Evolutionary conservation across 2,113 vertebrate genomes (phyloP).

Genomic region (Burhinus oedicnemus): DNA sequence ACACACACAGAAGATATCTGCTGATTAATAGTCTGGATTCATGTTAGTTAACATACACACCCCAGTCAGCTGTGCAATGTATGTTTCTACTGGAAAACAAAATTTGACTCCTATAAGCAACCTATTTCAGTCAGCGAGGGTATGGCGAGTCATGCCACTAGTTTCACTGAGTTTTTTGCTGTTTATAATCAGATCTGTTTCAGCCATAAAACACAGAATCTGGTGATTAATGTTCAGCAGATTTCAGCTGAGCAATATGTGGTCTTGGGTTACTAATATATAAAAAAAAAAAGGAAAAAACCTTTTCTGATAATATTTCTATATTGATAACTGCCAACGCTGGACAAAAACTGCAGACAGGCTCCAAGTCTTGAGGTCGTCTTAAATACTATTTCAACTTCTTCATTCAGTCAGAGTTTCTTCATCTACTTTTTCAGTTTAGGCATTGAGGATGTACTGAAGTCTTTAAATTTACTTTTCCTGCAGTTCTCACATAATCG

Average conservation of each 20-base stretch:
- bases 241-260: background rate
- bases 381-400: background rate
- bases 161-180: background rate
- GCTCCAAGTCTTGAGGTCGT: background rate
- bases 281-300: background rate
- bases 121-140: background rate
- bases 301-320: background rate
- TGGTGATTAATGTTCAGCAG: background rate
- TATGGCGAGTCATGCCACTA: background rate
- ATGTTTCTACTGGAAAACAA: background rate
- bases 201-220: background rate
- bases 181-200: background rate
- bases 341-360: background rate
- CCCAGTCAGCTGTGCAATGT: background rate
- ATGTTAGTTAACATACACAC: background rate
- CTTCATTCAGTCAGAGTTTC: background rate
- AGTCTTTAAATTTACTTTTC: conserved; percentile 12
- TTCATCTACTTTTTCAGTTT: background rate
- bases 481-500: conserved; percentile 13
- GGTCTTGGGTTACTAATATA: background rate
- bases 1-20: background rate
- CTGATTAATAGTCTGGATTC: background rate
- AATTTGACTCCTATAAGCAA: background rate
- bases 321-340: background rate
- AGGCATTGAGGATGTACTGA: background rate